A percentile compares a stretch with the other conserved stretches of the same genome.
These are phyloP conservation scores for Cololabis saira DNA, from an alignment of 2,113 vertebrate species.

Conservation along the genomic window DNA sequence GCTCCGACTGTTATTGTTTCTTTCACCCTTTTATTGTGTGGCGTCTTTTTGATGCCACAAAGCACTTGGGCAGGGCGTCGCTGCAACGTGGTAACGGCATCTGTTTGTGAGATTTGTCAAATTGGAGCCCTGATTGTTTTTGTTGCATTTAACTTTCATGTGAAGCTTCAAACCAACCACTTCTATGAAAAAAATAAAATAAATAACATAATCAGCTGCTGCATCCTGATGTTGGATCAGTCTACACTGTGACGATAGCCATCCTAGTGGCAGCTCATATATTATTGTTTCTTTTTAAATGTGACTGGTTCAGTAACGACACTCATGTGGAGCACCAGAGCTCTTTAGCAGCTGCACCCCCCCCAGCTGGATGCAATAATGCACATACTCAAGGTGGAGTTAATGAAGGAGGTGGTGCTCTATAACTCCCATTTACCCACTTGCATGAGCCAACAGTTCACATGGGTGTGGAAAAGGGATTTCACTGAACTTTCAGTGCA, in stretches of 20 bases:
- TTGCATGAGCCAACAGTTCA: not conserved
- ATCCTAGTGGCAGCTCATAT: no score
- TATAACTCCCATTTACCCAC: not conserved
- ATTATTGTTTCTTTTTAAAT: not conserved
- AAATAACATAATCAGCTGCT: not conserved
- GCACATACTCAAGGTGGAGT: constrained; percentile 20
- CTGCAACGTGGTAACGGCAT: constrained; percentile 54
- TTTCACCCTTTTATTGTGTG: constrained; percentile 5
- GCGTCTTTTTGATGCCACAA: constrained; percentile 39
- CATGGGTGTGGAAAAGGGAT: not conserved
- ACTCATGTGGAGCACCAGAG: not conserved
- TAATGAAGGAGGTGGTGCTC: constrained; percentile 12
- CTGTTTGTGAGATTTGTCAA: constrained; percentile 59
- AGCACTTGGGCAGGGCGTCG: constrained; percentile 48
- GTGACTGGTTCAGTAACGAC: no score
- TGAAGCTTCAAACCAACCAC: constrained; percentile 26
- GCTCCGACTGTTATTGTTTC: not conserved
- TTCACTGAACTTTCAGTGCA: not conserved
- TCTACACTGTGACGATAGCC: not conserved
- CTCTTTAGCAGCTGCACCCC: not conserved
- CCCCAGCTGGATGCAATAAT: constrained; percentile 1
- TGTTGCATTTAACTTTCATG: constrained; percentile 33
- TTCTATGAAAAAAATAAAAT: constrained; percentile 8
- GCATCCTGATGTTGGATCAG: not conserved
- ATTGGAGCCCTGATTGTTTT: constrained; percentile 11